phyloP scores from a whole-genome alignment of 2,113 vertebrate genomes.

The Maccullochella peelii region DNA sequence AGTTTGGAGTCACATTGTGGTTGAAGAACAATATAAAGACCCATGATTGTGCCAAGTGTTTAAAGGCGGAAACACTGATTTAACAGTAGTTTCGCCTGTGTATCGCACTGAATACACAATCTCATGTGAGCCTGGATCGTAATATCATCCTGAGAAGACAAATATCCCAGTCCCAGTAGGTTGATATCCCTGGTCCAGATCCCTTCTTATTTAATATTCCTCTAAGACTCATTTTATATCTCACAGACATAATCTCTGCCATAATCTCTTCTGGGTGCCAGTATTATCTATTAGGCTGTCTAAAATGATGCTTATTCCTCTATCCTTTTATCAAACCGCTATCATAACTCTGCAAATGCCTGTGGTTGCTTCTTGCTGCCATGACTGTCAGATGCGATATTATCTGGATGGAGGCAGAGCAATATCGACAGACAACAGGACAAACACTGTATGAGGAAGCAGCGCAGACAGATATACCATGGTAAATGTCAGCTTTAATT shows the following conservation, averaged over 20 bases:
- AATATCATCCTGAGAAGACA: slow-evolving; percentile 37
- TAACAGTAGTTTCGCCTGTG: background rate
- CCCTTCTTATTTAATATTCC: slow-evolving; percentile 59
- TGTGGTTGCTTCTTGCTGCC: slow-evolving; percentile 36
- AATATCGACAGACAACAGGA: slow-evolving; percentile 50
- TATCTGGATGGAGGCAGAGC: slow-evolving; percentile 45
- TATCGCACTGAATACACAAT: slow-evolving; percentile 13
- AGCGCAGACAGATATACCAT: slow-evolving; percentile 37
- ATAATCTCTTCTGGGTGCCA: slow-evolving; percentile 51
- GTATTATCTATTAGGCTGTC: slow-evolving; percentile 50
- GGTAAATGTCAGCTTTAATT: slow-evolving; percentile 81
- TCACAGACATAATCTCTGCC: slow-evolving; percentile 45
- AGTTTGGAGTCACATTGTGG: background rate
- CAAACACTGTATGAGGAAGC: slow-evolving; percentile 40
- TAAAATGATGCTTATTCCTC: slow-evolving; percentile 53
- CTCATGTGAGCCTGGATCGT: slow-evolving; percentile 31
- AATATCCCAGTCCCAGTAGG: slow-evolving; percentile 12
- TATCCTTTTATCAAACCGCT: slow-evolving; percentile 35
- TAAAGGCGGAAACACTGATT: background rate
- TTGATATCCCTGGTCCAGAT: slow-evolving; percentile 15
- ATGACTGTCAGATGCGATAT: slow-evolving; percentile 55
- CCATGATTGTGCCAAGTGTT: background rate
- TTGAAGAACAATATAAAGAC: background rate
- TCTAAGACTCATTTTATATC: slow-evolving; percentile 44
- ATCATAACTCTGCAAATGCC: slow-evolving; percentile 55